These are phyloP conservation scores for Ophion ventricosus DNA, from an alignment of 2,888 invertebrate genomes.

Conservation along the genomic window DNA sequence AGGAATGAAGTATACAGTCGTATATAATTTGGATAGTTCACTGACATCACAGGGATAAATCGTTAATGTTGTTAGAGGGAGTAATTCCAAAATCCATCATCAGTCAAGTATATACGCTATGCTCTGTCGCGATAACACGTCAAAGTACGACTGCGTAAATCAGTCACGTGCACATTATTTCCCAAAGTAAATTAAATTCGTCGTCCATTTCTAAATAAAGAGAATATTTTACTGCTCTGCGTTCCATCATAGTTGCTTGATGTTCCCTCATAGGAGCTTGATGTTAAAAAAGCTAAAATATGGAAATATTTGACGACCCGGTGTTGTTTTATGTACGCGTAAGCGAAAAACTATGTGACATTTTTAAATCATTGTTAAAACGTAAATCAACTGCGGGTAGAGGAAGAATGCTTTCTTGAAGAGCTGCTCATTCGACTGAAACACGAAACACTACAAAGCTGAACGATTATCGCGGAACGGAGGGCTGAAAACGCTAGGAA, in stretches of 20 bases:
- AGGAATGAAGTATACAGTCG: too few species aligned
- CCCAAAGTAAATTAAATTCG: too few species aligned
- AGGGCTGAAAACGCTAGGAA: constrained; percentile 3
- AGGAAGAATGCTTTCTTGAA: constrained; percentile 7
- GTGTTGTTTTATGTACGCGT: background rate
- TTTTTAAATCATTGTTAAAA: background rate
- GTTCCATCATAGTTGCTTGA: background rate
- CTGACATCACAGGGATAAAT: too few species aligned
- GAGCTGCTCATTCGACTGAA: constrained; percentile 38
- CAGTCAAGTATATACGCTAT: too few species aligned
- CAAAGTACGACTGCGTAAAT: too few species aligned
- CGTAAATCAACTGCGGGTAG: background rate
- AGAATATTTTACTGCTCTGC: background rate
- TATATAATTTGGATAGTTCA: too few species aligned
- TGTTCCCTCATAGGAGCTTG: too few species aligned
- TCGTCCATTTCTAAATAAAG: too few species aligned
- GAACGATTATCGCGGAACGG: constrained; percentile 20
- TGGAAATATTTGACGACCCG: background rate
- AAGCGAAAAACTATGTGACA: background rate
- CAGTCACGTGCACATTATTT: too few species aligned
- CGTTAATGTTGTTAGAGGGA: too few species aligned
- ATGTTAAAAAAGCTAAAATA: background rate
- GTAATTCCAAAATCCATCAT: too few species aligned
- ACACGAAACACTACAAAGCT: constrained; percentile 30
- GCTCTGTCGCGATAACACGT: too few species aligned